A percentile compares a stretch with the other conserved stretches of the same genome.
Conservation (phyloP, 2,797 vertebrate species). For the Malacoctenus gilli region DNA sequence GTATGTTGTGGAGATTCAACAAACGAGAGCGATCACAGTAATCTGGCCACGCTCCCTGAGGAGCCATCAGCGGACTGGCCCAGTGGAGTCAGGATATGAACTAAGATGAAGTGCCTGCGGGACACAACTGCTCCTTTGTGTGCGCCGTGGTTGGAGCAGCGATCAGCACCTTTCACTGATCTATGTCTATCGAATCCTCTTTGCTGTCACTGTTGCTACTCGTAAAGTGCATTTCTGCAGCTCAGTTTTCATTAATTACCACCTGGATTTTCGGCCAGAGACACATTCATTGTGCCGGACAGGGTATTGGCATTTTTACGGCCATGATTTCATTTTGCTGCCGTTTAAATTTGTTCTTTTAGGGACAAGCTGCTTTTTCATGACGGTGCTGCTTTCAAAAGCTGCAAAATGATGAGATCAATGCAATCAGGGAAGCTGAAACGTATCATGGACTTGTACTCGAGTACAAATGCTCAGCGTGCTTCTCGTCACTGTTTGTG, state of each 20-base stretch:
- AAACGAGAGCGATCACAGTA: conserved; percentile 63
- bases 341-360: conserved; percentile 71
- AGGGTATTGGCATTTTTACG: conserved; percentile 82
- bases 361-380: conserved; percentile 60
- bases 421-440: conserved; percentile 1
- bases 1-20: conserved; percentile 18
- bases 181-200: conserved; percentile 77
- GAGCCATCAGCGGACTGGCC: conserved; percentile 62
- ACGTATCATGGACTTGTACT: too few relatives aligned
- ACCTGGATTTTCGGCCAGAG: conserved; percentile 46
- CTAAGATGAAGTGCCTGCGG: conserved; percentile 74
- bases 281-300: conserved; percentile 64
- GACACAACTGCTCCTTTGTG: conserved; percentile 71
- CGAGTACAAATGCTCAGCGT: too few relatives aligned
- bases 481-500: too few relatives aligned
- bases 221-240: conserved; percentile 49
- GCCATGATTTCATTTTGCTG: conserved; percentile 80
- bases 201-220: conserved; percentile 56
- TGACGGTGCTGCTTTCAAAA: conserved; percentile 34
- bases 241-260: conserved; percentile 77
- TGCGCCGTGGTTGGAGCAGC: conserved; percentile 56
- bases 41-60: conserved; percentile 64
- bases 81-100: conserved; percentile 62
- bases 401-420: conserved; percentile 47
- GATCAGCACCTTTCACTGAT: conserved; percentile 72